Evolutionary conservation across 2,113 vertebrate genomes (phyloP).

Genomic region (Mus pahari): DNA sequence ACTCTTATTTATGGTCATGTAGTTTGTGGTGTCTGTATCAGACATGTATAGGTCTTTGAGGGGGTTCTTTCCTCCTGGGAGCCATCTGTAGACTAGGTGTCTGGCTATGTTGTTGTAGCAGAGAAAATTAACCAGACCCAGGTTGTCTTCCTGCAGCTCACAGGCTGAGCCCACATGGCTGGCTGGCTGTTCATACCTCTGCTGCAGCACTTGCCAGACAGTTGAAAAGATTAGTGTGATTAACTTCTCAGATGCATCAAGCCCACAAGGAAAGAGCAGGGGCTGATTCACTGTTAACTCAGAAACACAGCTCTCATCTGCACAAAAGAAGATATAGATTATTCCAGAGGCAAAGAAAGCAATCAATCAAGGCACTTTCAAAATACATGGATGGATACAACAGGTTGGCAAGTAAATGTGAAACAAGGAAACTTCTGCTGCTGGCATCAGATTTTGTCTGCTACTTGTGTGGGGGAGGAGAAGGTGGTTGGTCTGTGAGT

Average conservation of each 20-base stretch:
- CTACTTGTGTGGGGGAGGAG: not conserved
- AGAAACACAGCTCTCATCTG: not conserved
- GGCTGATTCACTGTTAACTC: not conserved
- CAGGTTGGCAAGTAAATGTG: not conserved
- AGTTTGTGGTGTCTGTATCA: slow-evolving; percentile 20
- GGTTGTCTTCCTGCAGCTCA: not conserved
- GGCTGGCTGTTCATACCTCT: not conserved
- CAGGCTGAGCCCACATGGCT: not conserved
- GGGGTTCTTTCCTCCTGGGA: not conserved
- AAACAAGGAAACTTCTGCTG: not conserved
- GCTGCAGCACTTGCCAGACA: not conserved
- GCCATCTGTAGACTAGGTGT: not conserved
- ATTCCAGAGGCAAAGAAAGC: not conserved
- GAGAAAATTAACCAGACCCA: not conserved
- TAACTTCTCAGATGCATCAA: not conserved
- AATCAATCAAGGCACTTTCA: not conserved
- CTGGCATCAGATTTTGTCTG: not conserved
- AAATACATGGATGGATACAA: not conserved
- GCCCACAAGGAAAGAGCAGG: not conserved
- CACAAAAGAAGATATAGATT: not conserved
- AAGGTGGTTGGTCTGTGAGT: not conserved
- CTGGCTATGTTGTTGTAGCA: not conserved
- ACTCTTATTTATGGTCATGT: not conserved
- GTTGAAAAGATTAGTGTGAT: slow-evolving; percentile 3
- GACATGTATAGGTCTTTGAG: not conserved